A percentile compares a stretch with the other conserved stretches of the same genome.
These are phyloP conservation scores for Hycleus cichorii DNA, from an alignment of 1,140 invertebrate species.

Conservation along the genomic window DNA sequence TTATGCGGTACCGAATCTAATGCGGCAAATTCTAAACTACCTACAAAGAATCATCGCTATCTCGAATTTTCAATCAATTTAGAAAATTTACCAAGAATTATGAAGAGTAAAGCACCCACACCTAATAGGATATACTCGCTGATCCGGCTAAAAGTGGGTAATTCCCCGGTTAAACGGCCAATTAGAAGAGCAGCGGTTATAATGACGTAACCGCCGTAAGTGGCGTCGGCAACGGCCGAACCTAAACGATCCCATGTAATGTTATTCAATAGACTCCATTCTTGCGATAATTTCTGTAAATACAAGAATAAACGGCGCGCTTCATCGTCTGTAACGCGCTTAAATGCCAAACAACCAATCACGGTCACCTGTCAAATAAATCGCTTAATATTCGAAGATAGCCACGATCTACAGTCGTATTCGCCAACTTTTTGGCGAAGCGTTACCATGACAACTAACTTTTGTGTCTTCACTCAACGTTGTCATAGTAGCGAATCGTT, in stretches of 20 bases:
- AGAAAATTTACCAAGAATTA: conserved; percentile 50
- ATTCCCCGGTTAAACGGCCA: conserved; percentile 55
- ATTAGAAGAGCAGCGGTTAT: conserved; percentile 60
- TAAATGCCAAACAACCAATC: conserved; percentile 56
- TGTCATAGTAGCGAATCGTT: too few relatives aligned
- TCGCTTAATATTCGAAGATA: not conserved
- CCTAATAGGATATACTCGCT: conserved; percentile 59
- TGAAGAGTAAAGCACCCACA: conserved; percentile 59
- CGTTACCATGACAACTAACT: too few relatives aligned
- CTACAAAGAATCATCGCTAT: conserved; percentile 30
- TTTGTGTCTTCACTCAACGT: too few relatives aligned
- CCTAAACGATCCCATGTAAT: conserved; percentile 60
- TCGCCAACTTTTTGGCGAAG: too few relatives aligned
- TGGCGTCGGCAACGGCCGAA: conserved; percentile 53
- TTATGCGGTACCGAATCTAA: conserved; percentile 60
- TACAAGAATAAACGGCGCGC: conserved; percentile 56
- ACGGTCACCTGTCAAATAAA: conserved; percentile 49
- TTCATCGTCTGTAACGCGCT: conserved; percentile 64
- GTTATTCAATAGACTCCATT: conserved; percentile 66
- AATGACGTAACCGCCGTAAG: conserved; percentile 63
- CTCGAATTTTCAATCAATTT: not conserved
- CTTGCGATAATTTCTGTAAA: conserved; percentile 60
- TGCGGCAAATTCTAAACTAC: conserved; percentile 57
- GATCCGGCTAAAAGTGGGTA: conserved; percentile 54
- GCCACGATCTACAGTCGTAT: not conserved